Evolutionary conservation across 2,888 invertebrate genomes (phyloP).

Genomic region (Tinea trinotella): DNA sequence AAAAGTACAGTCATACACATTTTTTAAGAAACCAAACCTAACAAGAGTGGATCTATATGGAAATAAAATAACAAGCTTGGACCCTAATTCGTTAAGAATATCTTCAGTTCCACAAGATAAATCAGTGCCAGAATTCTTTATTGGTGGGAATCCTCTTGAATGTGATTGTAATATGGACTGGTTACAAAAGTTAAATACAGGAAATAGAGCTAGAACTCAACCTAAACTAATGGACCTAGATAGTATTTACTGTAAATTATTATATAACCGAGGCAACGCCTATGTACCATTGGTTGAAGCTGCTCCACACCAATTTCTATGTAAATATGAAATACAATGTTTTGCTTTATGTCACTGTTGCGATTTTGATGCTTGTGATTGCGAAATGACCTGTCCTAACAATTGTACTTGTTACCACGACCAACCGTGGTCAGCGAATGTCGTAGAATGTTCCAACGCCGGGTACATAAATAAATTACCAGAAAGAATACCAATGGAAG

Average conservation of each 20-base stretch:
- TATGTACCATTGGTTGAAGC: constrained; percentile 84
- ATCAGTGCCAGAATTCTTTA: constrained; percentile 84
- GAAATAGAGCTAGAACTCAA: constrained; percentile 82
- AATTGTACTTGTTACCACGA: constrained; percentile 93
- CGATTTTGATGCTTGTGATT: constrained; percentile 93
- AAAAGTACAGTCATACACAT: constrained; percentile 88
- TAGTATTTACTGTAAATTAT: constrained; percentile 84
- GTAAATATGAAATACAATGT: constrained; percentile 88
- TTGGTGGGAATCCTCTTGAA: constrained; percentile 88
- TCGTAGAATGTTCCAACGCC: constrained; percentile 84
- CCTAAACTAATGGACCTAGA: constrained; percentile 87
- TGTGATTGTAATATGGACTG: constrained; percentile 95
- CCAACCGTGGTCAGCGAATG: constrained; percentile 88
- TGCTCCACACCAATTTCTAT: constrained; percentile 86
- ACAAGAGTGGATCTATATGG: constrained; percentile 86
- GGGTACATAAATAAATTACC: constrained; percentile 80
- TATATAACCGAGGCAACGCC: constrained; percentile 82
- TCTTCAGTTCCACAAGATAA: constrained; percentile 81
- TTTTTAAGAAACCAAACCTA: constrained; percentile 88
- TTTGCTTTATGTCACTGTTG: constrained; percentile 91
- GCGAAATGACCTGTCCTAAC: constrained; percentile 91
- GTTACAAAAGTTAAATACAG: constrained; percentile 85
- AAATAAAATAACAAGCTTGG: constrained; percentile 83
- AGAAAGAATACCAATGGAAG: constrained; percentile 90
- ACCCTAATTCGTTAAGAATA: constrained; percentile 82